Evolutionary conservation across 2,797 vertebrate genomes (phyloP), one percentile per base, ranked within the genome.

Genomic region (Acestrorhynchus altus): DNA sequence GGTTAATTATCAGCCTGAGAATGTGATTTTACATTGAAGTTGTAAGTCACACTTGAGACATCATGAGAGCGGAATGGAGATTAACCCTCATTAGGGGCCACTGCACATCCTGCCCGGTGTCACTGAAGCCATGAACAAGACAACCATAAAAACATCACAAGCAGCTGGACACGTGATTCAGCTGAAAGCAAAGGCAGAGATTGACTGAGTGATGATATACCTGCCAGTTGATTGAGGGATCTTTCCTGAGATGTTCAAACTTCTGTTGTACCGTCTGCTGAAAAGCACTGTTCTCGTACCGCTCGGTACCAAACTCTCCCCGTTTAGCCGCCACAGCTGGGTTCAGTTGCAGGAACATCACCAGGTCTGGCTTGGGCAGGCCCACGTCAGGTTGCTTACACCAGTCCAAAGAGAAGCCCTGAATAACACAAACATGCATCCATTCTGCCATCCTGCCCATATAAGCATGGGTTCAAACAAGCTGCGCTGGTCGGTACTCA

Each of bases 301-400:
- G 89, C 83, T 99, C 98, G 0, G 16, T 76, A 28, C 98, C 98
- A 57, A 93, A 99, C 74, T 94, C 87, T 0, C 94, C 95, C 66
- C 98, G 92, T 4, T 84, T 78, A 0, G 93, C 93, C 0, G 97
- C 96, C 4, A 88, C 91, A 0, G 80, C 83, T 0, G 92, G 85
- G 70, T 77, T 92, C 44, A 99, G 75, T 75, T 96, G 91, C 9
- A 99, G 93, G 71, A 97, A 99, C 76, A 99, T 86, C 11, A 99
- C 94, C 9, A 99, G 87, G 87, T 99, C 98, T 0, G 98, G 98
- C 82, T 96, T 96, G 12, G 98, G 98, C 74, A 99, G 94, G 0
- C 98, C 98, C 71, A 93, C 84, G 0, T 99, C 98, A 0, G 98
- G 93, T 8, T 92, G 91, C 80, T 86, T 97, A 81, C 98, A 99